Evolutionary conservation across 2,113 vertebrate genomes (phyloP).

Genomic region (Plotosus lineatus): DNA sequence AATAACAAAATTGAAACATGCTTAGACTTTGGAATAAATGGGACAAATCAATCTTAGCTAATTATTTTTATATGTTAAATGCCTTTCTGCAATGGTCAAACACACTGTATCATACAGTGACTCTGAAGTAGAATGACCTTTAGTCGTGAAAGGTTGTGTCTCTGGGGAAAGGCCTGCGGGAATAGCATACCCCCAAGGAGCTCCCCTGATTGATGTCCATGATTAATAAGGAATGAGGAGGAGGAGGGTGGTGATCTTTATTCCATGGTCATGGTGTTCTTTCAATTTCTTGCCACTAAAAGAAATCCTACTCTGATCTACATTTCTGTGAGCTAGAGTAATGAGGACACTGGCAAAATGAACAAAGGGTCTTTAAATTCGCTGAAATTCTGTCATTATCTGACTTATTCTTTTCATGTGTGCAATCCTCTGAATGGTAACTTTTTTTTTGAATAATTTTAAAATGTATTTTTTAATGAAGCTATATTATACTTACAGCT

Average conservation of each 20-base stretch:
- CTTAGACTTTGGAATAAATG: constrained; percentile 7
- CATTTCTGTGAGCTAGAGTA: constrained; percentile 6
- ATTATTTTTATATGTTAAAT: neutral
- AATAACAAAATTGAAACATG: neutral
- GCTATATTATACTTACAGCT: no score
- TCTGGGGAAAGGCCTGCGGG: constrained; percentile 2
- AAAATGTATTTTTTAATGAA: no score
- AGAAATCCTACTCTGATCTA: constrained; percentile 29
- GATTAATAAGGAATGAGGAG: constrained; percentile 49
- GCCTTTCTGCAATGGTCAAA: constrained; percentile 1
- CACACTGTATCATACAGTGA: constrained; percentile 18
- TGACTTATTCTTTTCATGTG: neutral
- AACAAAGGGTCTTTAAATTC: constrained; percentile 3
- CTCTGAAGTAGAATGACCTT: constrained; percentile 43
- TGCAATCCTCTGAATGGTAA: neutral
- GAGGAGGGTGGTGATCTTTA: constrained; percentile 46
- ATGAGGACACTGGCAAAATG: constrained; percentile 23
- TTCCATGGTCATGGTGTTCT: constrained; percentile 48
- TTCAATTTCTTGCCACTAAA: constrained; percentile 36
- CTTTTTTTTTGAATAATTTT: neutral
- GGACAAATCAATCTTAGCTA: neutral
- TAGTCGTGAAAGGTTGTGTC: constrained; percentile 17
- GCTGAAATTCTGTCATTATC: constrained; percentile 6
- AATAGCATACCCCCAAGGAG: constrained; percentile 30
- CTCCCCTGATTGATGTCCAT: constrained; percentile 32